phyloP scores from a whole-genome alignment of 2,797 vertebrate genomes.

The Catharus ustulatus region DNA sequence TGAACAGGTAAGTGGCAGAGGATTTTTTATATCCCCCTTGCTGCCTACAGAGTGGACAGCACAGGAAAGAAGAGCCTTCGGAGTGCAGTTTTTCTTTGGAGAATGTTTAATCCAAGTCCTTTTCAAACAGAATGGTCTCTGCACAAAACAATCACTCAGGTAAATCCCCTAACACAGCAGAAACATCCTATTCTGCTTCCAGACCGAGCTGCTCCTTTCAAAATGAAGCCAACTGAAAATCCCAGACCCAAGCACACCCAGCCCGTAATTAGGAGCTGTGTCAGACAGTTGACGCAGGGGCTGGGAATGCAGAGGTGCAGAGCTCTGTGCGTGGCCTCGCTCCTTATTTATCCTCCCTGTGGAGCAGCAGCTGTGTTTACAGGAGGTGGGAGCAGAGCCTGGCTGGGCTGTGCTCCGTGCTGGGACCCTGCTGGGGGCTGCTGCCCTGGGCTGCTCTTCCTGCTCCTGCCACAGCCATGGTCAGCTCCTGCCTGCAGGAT shows the following conservation, averaged over 20 bases:
- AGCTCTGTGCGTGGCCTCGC: not conserved
- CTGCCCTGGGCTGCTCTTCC: not conserved
- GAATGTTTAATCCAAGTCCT: not conserved
- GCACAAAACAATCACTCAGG: rapidly evolving
- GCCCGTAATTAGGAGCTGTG: rapidly evolving
- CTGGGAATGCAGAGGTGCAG: not conserved
- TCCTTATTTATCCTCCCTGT: constrained; percentile 48
- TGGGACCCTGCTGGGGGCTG: not conserved
- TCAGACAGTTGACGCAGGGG: not conserved
- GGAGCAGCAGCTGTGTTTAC: constrained; percentile 57
- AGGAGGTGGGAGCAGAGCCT: constrained; percentile 51
- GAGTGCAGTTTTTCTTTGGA: not conserved
- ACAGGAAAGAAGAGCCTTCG: not conserved
- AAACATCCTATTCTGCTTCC: not conserved
- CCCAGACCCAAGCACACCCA: not conserved
- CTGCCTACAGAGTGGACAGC: not conserved
- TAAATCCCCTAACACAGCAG: not conserved
- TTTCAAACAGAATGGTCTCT: not conserved
- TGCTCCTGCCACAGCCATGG: not conserved
- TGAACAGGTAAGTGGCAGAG: not conserved
- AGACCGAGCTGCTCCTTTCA: rapidly evolving
- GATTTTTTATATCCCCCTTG: rapidly evolving
- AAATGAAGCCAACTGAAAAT: not conserved
- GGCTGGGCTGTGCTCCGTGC: not conserved
- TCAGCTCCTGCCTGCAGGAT: constrained; percentile 71